phyloP scores from a whole-genome alignment of 2,888 invertebrate species.

The Eupithecia dodoneata region DNA sequence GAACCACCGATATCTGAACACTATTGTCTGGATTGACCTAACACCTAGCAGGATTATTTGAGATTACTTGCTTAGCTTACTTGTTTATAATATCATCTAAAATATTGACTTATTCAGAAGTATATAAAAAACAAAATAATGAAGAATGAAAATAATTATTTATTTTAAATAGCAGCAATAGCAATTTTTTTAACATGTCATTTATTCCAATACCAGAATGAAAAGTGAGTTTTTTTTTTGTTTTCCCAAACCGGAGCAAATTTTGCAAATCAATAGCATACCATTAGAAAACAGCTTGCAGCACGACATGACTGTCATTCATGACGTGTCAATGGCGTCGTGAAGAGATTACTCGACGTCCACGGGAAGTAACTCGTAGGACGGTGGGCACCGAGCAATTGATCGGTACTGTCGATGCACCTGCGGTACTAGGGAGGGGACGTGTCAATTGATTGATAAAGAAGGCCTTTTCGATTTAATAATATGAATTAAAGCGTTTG shows the following conservation, averaged over 20 bases:
- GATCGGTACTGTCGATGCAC: constrained; percentile 63
- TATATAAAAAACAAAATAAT: too few relatives aligned
- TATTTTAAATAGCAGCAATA: too few relatives aligned
- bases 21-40: too few relatives aligned
- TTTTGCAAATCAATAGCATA: background rate
- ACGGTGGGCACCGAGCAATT: constrained; percentile 68
- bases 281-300: background rate
- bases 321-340: constrained; percentile 3
- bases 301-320: background rate
- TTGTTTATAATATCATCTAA: background rate
- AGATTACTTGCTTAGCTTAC: background rate
- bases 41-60: background rate
- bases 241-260: background rate
- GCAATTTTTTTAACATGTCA: too few relatives aligned
- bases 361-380: background rate
- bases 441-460: constrained; percentile 20
- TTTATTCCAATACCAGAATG: too few relatives aligned
- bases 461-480: background rate
- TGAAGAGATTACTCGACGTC: constrained; percentile 9
- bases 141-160: too few relatives aligned
- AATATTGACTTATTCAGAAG: background rate
- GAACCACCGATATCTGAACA: background rate
- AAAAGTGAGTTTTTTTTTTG: too few relatives aligned
- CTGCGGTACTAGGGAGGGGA: constrained; percentile 51
- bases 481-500: background rate